These are phyloP conservation scores for Sebastes iracundus DNA, from an alignment of 2,797 vertebrate species.

Conservation along the genomic window DNA sequence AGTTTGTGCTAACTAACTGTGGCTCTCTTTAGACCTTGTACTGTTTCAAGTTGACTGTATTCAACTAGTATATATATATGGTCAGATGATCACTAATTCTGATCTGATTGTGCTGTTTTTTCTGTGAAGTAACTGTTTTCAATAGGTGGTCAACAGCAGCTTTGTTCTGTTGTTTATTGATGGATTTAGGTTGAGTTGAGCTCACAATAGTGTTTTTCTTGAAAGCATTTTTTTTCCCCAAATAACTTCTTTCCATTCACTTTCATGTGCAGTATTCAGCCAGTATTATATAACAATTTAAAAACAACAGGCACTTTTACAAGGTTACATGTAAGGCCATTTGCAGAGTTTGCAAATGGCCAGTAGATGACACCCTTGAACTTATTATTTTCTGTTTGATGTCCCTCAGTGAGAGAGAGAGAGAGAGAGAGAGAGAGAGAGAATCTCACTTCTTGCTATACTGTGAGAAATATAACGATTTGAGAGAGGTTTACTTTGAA, in stretches of 20 bases:
- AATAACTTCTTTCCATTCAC: not conserved
- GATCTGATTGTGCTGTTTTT: not conserved
- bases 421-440: not conserved
- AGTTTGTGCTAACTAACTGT: not conserved
- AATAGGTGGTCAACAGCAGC: not conserved
- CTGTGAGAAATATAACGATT: not conserved
- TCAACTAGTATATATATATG: not conserved
- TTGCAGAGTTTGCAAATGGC: not conserved
- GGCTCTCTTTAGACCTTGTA: not conserved
- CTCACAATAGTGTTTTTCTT: not conserved
- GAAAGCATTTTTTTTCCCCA: not conserved
- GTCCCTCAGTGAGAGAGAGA: not conserved
- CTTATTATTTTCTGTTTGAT: not conserved
- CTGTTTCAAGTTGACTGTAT: not conserved
- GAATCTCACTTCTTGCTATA: not conserved
- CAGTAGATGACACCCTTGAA: conserved; percentile 27
- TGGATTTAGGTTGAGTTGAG: not conserved
- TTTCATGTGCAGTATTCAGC: not conserved
- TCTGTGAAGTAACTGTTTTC: not conserved
- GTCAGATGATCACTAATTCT: not conserved
- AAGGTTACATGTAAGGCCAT: not conserved
- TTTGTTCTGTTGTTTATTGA: not conserved
- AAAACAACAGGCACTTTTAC: not conserved
- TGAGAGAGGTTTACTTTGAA: not conserved
- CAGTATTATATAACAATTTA: not conserved